Conservation (phyloP, 1,140 invertebrate species). For the Caenorhabditis inopinata region DNA sequence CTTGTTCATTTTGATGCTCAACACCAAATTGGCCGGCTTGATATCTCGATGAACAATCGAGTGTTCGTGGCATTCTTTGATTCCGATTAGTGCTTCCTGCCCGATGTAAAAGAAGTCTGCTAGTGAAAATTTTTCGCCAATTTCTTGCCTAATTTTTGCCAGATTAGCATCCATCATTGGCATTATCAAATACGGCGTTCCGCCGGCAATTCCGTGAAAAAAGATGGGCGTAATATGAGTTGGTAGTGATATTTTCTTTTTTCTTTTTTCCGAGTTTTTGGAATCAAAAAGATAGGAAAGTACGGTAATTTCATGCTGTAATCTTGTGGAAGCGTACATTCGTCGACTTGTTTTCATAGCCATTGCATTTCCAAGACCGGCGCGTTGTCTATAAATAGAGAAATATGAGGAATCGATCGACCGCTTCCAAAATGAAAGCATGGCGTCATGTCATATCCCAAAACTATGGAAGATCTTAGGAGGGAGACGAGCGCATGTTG, state of each 20-base stretch:
- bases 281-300: background rate
- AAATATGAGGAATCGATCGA: background rate
- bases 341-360: background rate
- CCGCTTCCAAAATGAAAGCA: no score
- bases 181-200: background rate
- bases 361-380: background rate
- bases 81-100: background rate
- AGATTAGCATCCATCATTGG: background rate
- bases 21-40: background rate
- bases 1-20: background rate
- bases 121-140: background rate
- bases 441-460: no score
- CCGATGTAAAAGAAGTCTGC: background rate
- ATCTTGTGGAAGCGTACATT: background rate
- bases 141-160: background rate
- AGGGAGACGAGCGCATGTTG: no score
- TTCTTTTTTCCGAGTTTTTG: background rate
- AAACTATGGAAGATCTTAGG: no score
- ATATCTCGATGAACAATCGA: conserved; percentile 18
- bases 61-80: background rate
- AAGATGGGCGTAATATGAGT: background rate
- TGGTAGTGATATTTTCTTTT: background rate
- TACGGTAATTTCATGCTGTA: background rate
- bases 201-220: background rate
- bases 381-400: background rate